Base-by-base conservation (phyloP, 2,797 vertebrate species). In the Glossophaga mutica region DNA sequence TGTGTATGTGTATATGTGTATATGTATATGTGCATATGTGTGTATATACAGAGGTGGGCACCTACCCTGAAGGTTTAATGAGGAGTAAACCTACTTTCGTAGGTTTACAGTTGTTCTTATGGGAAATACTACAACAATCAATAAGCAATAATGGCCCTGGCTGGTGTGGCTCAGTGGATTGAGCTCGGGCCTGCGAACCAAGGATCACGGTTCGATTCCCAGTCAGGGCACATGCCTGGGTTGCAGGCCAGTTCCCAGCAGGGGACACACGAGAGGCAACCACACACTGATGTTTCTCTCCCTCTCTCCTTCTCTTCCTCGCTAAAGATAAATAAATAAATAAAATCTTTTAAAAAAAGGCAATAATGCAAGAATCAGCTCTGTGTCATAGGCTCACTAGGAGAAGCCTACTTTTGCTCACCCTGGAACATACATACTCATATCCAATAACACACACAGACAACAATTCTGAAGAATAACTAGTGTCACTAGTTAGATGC, bases 1-100 rank as follows among this genome's bases (percentile, higher is more conserved):
- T 62, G 32, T 9, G 3, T 42, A 32, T n/a, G n/a, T n/a, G n/a
- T 4, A 34, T 1, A 18, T 2, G 46, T 7, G 4, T 76, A 1
- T 65, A 32, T 7, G 0, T n/a, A 26, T n/a, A 29, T 6, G 19
- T 29, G n/a, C n/a, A 8, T 16, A 39, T 29, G 6, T 62, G 32
- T 9, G 3, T 42, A n/a, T 18, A 39, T 18, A 29, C 11, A 65
- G 62, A 59, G 62, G 62, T 3, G 62, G 32, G 32, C 62, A 65
- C 52, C 21, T 22, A 22, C 52, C 22, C 52, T 55, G 57, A 32
- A 65, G 59, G 59, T 32, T 65, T 62, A 62, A 11, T 12, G 57
- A 9, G 52, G 50, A 9, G 57, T 62, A 32, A 12, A 65, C 62
- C 62, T 32, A 7, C 62, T n/a, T n/a, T n/a, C 18, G 62, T 22